Base-by-base conservation (phyloP, 2,113 vertebrate genomes). In the Lagopus leucura region DNA sequence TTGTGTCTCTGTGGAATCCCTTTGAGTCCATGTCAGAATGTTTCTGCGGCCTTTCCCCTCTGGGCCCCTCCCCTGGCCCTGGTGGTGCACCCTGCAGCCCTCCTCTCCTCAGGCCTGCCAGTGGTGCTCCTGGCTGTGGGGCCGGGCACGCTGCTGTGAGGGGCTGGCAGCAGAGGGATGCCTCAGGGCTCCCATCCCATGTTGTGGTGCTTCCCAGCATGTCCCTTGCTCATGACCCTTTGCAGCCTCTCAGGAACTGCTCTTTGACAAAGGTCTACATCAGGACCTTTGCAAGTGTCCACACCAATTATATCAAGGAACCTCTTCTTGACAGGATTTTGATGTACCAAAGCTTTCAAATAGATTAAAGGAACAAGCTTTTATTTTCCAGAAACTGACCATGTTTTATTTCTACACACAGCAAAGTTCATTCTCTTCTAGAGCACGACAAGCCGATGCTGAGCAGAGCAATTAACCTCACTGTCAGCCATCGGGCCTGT, bases 331-430 rank as follows among this genome's bases (percentile, higher is more conserved):
- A 55, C 65, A 17, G 60, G 47, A 52, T 82, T 86, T 91, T 78
- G 79, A 95, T 64, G 42, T 52, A 77, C 36, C 38, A 66, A 58
- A 83, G 55, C 86, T 95, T 91, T 94, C 69, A 82, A 63, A 77
- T 0, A 86, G 57, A 95, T 86, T 86, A 81, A 94, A 95, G 83
- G 52, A 88, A 45, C 1, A 2, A 25, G 38, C 16, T 88, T 88
- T 89, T 42, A 48, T 82, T 54, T 66, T 27, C 14, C 60, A 28
- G 45, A 83, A 42, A 28, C 54, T 0, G 0, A 8, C 63, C 0
- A 0, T 54, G 38, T 73, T 32, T 72, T 67, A 27, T 3, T 24
- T 14, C 9, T 7, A 2, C 0, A 0, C 22, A 38, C 63, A 38
- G 52, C 3, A 19, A 77, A 81, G 60, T 17, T 18, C 5, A 6